Evolutionary conservation across 2,888 invertebrate genomes (phyloP), one percentile per base, ranked within the genome.

Genomic region (Ganaspis brasiliensis): DNA sequence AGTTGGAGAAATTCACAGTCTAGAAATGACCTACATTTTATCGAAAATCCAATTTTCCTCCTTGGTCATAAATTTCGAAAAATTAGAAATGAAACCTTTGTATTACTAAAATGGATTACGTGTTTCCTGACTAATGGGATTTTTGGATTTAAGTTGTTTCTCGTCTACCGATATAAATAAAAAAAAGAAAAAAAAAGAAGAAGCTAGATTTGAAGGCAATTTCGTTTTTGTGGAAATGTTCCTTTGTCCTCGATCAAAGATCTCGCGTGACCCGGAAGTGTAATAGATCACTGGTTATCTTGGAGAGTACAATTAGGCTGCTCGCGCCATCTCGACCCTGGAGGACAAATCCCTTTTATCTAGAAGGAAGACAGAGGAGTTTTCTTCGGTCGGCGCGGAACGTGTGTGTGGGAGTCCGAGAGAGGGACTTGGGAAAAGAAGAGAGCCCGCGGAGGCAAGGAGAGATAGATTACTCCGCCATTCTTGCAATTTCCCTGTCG

Each of bases 401-500:
- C 40, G 76, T 83, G 83, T 82, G 86, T 81, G 82, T 83, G 84
- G 82, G 84, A 85, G 85, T 78, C 81, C 79, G 85, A 83, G 87
- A 85, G 85, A 79, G 81, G 79, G 79, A 79, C 80, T 84, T 78
- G 83, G 86, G 85, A 86, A 87, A 87, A 87, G 87, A 88, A 88
- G 87, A 85, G 88, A 87, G 88, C 87, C 87, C 86, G 85, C 86
- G 87, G 88, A 91, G 90, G 89, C 90, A 91, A 90, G 91, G 91
- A 91, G 91, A 96, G 96, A 96, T 96, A 96, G 96, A 96, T 96
- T 95, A 95, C 95, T 94, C 95, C 95, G 95, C 95, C 96, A 96
- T 96, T 96, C 96, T 96, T 96, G 96, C 96, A 96, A 96, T 96
- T 96, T 96, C 96, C 95, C 96, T 96, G 96, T 96, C 96, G 96